These are phyloP conservation scores for Cardiocondyla obscurior DNA, from an alignment of 1,140 invertebrate genomes.

Conservation along the genomic window DNA sequence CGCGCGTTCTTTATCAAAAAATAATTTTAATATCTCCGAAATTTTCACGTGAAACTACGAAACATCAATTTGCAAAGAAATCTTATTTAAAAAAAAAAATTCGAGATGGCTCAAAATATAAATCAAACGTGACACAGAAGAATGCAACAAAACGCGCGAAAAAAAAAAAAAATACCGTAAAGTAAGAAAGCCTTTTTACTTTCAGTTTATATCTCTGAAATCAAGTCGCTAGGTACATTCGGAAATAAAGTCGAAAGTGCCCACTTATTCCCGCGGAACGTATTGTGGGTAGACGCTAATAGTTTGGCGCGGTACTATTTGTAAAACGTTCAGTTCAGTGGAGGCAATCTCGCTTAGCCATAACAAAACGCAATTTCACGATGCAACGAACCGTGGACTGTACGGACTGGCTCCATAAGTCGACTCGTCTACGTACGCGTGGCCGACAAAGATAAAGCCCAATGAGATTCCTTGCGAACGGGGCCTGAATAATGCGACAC, in stretches of 20 bases:
- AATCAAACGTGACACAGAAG: neutral
- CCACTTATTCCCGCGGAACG: slow-evolving; percentile 1
- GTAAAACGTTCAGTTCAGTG: neutral
- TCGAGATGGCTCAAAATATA: neutral
- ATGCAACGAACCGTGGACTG: slow-evolving; percentile 63
- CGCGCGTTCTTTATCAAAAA: neutral
- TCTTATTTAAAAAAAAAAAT: neutral
- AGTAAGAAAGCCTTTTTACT: neutral
- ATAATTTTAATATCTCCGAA: neutral
- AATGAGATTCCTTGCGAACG: slow-evolving; percentile 45
- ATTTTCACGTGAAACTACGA: neutral
- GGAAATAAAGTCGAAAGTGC: slow-evolving; percentile 1
- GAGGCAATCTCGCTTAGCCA: slow-evolving; percentile 27
- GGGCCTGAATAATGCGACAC: slow-evolving; percentile 3
- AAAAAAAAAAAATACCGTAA: neutral
- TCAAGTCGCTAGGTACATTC: neutral
- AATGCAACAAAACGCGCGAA: neutral
- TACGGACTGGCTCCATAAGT: slow-evolving; percentile 37
- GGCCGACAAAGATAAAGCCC: slow-evolving; percentile 50
- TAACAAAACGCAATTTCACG: slow-evolving; percentile 61
- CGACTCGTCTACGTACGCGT: slow-evolving; percentile 30
- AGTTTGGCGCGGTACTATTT: slow-evolving; percentile 31
- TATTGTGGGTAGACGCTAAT: slow-evolving; percentile 9
- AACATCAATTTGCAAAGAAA: neutral
- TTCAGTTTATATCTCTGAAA: neutral